Evolutionary conservation across 2,888 invertebrate species (phyloP).

Genomic region (Himalopsyche japonica): DNA sequence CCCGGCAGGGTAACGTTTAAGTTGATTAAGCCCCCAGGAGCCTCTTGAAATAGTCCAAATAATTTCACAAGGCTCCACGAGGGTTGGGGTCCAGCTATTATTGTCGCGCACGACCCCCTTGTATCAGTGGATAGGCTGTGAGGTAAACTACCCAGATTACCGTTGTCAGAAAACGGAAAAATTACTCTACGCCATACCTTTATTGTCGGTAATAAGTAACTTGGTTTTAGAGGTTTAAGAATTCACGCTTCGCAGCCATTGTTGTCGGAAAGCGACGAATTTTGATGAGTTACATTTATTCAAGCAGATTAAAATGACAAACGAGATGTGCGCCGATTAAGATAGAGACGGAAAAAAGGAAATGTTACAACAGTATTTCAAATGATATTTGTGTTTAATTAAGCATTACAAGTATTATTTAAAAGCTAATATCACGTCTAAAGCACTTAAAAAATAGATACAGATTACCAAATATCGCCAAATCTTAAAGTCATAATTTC

Average conservation of each 20-base stretch:
- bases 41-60: neutral
- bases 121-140: neutral
- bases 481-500: too few species aligned
- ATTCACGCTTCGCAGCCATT: neutral
- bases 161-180: slow-evolving; percentile 23
- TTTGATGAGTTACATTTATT: neutral
- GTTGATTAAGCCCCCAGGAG: neutral
- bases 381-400: too few species aligned
- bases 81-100: neutral
- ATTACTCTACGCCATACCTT: slow-evolving; percentile 30
- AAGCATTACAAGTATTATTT: too few species aligned
- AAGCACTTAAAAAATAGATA: too few species aligned
- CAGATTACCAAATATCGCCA: too few species aligned
- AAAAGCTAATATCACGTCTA: too few species aligned
- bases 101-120: neutral
- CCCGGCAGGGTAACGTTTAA: neutral
- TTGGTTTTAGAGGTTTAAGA: slow-evolving; percentile 16
- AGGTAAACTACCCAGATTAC: slow-evolving; percentile 17
- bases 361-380: too few species aligned
- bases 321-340: neutral
- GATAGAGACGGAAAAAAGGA: neutral
- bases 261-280: neutral
- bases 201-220: slow-evolving; percentile 36
- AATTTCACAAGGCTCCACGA: neutral
- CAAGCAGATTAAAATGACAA: neutral